Base-by-base conservation (phyloP, 1,140 invertebrate species). In the Danaus plexippus region DNA sequence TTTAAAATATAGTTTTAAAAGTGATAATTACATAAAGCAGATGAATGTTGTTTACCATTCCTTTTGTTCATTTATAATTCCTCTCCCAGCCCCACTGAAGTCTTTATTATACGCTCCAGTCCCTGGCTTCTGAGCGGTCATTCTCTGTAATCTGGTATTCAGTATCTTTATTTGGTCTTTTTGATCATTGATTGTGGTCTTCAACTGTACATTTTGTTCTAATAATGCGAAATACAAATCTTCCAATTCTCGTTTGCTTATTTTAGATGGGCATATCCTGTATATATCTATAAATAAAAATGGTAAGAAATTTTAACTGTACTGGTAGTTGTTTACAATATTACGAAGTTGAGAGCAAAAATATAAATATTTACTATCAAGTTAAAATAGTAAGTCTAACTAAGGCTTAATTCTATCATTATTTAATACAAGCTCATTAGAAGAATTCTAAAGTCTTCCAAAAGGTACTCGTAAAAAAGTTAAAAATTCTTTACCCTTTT, bases 201-300 rank as follows among this genome's bases (percentile, higher is more conserved):
- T 85, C 9, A 83, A 54, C 9, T 80, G 69, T 42, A 77, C 51
- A 55, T 84, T 85, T 49, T 56, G 73, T 9, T 85, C 77, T 11
- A 80, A 46, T 6, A 84, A 42, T n/a, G 69, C 61, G 54, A 75
- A 85, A 50, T 85, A 83, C 1, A 80, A 46, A 55, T 83, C 74
- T 62, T 83, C 79, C 9, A 83, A 55, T 40, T 85, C 82, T 11
- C 63, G 61, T 49, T 80, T 85, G 22, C 63, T 83, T 48, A 82
- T 47, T 54, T 80, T 85, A 11, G 80, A 75, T 22, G 80, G 76
- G 47, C 73, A 73, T 11, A 73, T 52, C n/a, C 64, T 65, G 11
- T 62, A 67, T 9, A 73, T 51, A 48, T 82, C 81, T 85, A 61
- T 43, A 54, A 59, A 47, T 42, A 41, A 57, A 42, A 47, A 44